phyloP scores from a whole-genome alignment of 2,888 invertebrate genomes.

The Drosophila eohydei region DNA sequence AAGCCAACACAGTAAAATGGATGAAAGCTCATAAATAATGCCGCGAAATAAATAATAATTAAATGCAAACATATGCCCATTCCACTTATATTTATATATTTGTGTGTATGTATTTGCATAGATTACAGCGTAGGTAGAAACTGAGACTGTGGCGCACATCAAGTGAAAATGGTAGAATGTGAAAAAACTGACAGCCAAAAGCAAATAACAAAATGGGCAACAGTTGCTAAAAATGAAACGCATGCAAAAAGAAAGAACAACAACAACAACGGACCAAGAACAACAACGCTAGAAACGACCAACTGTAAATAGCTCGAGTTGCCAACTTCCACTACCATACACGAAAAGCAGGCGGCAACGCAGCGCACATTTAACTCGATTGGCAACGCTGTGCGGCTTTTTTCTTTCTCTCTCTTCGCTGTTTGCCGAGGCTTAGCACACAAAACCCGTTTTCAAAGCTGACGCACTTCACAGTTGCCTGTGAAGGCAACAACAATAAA shows the following conservation, averaged over 20 bases:
- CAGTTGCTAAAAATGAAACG: slow-evolving; percentile 21
- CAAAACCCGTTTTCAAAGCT: slow-evolving; percentile 60
- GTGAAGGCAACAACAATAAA: slow-evolving; percentile 30
- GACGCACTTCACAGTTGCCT: slow-evolving; percentile 52
- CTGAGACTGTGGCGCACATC: slow-evolving; percentile 7
- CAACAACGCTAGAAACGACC: slow-evolving; percentile 15
- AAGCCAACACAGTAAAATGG: slow-evolving; percentile 20
- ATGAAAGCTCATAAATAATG: slow-evolving; percentile 58
- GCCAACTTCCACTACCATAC: slow-evolving; percentile 26
- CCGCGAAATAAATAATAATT: slow-evolving; percentile 37
- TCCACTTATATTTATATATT: neutral
- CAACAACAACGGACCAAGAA: neutral
- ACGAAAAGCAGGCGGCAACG: slow-evolving; percentile 13
- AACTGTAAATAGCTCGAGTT: slow-evolving; percentile 41
- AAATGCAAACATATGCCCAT: slow-evolving; percentile 20
- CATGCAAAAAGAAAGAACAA: slow-evolving; percentile 10
- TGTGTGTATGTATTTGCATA: slow-evolving; percentile 45
- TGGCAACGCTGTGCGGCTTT: slow-evolving; percentile 58
- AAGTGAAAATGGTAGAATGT: slow-evolving; percentile 18
- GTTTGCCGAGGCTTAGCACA: neutral
- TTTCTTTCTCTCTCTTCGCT: slow-evolving; percentile 29
- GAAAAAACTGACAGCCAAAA: slow-evolving; percentile 25
- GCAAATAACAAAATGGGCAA: slow-evolving; percentile 30
- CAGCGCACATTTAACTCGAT: slow-evolving; percentile 26
- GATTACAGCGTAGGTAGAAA: slow-evolving; percentile 40